Evolutionary conservation across 2,797 vertebrate genomes (phyloP).

Genomic region (Epinephelus coioides): DNA sequence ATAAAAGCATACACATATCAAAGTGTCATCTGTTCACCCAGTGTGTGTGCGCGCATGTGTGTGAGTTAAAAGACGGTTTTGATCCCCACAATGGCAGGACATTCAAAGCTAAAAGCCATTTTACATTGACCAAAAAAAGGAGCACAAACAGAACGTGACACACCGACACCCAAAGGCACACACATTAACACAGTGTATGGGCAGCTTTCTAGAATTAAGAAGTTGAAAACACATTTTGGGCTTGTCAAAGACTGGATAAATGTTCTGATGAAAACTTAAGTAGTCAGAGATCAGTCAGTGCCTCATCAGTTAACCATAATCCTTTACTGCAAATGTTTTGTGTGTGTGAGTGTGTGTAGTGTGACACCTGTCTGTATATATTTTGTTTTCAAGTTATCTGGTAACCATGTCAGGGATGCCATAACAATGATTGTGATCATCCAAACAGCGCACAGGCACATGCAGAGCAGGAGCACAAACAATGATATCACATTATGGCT

Average conservation of each 20-base stretch:
- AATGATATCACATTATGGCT: slow-evolving; percentile 50
- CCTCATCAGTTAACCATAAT: slow-evolving; percentile 24
- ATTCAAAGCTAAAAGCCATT: slow-evolving; percentile 61
- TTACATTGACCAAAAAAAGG: slow-evolving; percentile 30
- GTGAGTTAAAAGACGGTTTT: slow-evolving; percentile 69
- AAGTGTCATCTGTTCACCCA: slow-evolving; percentile 73
- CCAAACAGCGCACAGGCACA: slow-evolving; percentile 45
- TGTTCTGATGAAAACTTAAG: slow-evolving; percentile 23
- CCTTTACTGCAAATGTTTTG: slow-evolving; percentile 12
- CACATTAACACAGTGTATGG: neutral
- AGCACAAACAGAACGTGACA: slow-evolving; percentile 13
- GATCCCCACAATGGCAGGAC: slow-evolving; percentile 57
- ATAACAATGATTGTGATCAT: slow-evolving; percentile 70
- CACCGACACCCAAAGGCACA: neutral
- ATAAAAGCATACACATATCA: slow-evolving; percentile 76
- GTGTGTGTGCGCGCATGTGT: slow-evolving; percentile 48
- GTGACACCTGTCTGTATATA: slow-evolving; percentile 40
- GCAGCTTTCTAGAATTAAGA: slow-evolving; percentile 28
- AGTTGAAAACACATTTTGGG: slow-evolving; percentile 1
- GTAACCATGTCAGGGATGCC: slow-evolving; percentile 67
- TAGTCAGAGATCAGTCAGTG: slow-evolving; percentile 18
- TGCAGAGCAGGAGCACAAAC: slow-evolving; percentile 32
- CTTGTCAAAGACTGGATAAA: slow-evolving; percentile 16
- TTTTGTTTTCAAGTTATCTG: slow-evolving; percentile 65
- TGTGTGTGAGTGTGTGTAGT: neutral